Evolutionary conservation across 1,140 invertebrate genomes (phyloP), one percentile per base, ranked within the genome.

Genomic region (Tigriopus japonicus): DNA sequence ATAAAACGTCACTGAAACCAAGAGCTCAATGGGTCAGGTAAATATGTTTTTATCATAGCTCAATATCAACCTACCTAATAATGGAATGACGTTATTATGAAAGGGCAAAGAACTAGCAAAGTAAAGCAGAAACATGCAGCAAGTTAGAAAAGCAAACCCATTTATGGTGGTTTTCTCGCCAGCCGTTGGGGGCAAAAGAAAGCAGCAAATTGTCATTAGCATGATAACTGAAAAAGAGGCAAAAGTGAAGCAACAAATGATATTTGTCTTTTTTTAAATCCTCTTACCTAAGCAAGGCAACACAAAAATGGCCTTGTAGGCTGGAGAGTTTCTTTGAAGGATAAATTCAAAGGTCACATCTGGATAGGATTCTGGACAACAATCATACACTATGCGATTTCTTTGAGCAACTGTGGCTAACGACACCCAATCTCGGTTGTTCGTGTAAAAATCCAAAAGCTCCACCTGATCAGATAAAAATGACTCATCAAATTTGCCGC

Each of bases 351-450:
- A 58, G n/a, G 55, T 63, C 1, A 63, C 40, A 51, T 55, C 52
- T 17, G 60, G 49, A 56, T 63, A 63, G 13, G 35, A 14, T 6
- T 63, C 63, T 0, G 28, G 35, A 42, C 58, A 60, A 35, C 58
- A 62, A 0, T 40, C 52, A 49, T 63, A 63, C 1, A n/a, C 6
- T 12, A 42, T 54, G 10, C 17, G 21, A 35, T 63, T 23, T 12
- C 54, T 40, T 0, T 40, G 40, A 15, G 51, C 63, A 13, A 42
- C 21, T 24, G 41, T 52, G 54, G 62, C 41, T 14, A 62, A 19
- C 15, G 62, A 42, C 28, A 55, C 59, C 63, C 63, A 63, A 6
- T 62, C 59, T n/a, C 53, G 19, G 40, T 58, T 40, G n/a, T 58
- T 42, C 35, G 55, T 58, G 28, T 58, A 58, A 10, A 58, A 40